These are phyloP conservation scores for Paelopatides confundens DNA, from an alignment of 53 echinoderm and acorn worm genomes.

Conservation along the genomic window DNA sequence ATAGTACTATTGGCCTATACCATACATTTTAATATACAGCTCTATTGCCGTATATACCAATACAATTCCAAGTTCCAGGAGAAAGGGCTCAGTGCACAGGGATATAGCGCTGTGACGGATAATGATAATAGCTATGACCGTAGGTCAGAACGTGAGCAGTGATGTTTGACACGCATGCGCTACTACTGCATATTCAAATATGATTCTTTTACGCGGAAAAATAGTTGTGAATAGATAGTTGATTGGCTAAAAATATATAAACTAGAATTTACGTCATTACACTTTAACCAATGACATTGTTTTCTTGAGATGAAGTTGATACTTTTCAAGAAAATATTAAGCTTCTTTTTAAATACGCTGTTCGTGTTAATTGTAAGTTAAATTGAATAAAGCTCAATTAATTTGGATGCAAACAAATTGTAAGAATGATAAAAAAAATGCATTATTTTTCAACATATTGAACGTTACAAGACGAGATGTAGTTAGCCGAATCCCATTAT, in stretches of 20 bases:
- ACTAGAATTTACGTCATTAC: background rate
- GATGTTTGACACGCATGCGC: constrained; percentile 22
- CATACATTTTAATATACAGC: background rate
- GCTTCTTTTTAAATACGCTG: background rate
- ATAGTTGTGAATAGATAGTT: background rate
- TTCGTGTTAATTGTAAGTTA: too few species aligned
- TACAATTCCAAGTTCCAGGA: constrained; percentile 13
- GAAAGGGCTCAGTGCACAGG: background rate
- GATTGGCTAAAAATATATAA: constrained; percentile 1
- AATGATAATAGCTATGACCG: constrained; percentile 35
- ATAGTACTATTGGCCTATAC: constrained; percentile 20
- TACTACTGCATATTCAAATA: constrained; percentile 13
- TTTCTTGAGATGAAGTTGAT: background rate
- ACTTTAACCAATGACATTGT: constrained; percentile 4
- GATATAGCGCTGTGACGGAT: background rate
- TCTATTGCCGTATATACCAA: background rate
- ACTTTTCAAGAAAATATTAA: background rate
- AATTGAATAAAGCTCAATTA: too few species aligned
- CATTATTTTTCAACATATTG: too few species aligned
- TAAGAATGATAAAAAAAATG: too few species aligned
- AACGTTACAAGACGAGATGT: too few species aligned
- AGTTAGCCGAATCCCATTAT: too few species aligned
- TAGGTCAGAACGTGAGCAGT: constrained; percentile 41
- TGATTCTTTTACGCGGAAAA: background rate
- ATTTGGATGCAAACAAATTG: too few species aligned